These are phyloP conservation scores for Drosophila lacteicornis DNA, from an alignment of 1,140 invertebrate species.

Conservation along the genomic window DNA sequence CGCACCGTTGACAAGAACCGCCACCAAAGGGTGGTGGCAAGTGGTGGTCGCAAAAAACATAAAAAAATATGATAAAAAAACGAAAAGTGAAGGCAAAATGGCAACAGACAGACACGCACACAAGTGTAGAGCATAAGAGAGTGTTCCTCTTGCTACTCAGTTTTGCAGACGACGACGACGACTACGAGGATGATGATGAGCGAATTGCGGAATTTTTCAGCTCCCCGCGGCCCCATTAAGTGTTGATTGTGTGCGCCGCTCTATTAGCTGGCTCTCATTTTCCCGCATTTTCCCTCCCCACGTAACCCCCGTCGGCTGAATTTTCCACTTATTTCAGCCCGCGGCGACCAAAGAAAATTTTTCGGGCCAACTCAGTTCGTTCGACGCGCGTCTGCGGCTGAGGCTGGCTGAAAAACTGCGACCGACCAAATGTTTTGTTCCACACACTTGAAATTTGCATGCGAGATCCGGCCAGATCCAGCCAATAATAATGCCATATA, in stretches of 20 bases:
- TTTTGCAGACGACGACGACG: slow-evolving; percentile 26
- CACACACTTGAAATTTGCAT: slow-evolving; percentile 62
- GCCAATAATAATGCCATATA: slow-evolving; percentile 47
- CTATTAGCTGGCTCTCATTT: slow-evolving; percentile 60
- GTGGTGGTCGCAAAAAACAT: slow-evolving; percentile 22
- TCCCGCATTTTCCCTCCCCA: background rate
- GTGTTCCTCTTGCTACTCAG: slow-evolving; percentile 55
- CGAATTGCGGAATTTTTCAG: slow-evolving; percentile 78
- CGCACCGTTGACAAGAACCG: slow-evolving; percentile 48
- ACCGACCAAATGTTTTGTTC: slow-evolving; percentile 62
- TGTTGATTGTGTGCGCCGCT: slow-evolving; percentile 80
- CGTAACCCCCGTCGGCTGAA: background rate
- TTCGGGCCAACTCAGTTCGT: slow-evolving; percentile 75
- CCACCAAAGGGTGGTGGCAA: slow-evolving; percentile 27
- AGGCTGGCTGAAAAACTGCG: slow-evolving; percentile 47
- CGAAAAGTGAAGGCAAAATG: slow-evolving; percentile 34
- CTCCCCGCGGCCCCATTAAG: slow-evolving; percentile 79
- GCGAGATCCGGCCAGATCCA: slow-evolving; percentile 41
- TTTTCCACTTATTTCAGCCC: slow-evolving; percentile 51
- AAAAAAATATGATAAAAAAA: slow-evolving; percentile 35
- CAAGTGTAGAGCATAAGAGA: slow-evolving; percentile 43
- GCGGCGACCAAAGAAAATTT: slow-evolving; percentile 50
- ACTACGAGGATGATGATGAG: slow-evolving; percentile 70
- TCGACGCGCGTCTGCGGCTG: slow-evolving; percentile 78
- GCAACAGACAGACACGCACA: slow-evolving; percentile 41